Evolutionary conservation across 1,140 invertebrate species (phyloP), one percentile per base, ranked within the genome.

Genomic region (Batillaria attramentaria): DNA sequence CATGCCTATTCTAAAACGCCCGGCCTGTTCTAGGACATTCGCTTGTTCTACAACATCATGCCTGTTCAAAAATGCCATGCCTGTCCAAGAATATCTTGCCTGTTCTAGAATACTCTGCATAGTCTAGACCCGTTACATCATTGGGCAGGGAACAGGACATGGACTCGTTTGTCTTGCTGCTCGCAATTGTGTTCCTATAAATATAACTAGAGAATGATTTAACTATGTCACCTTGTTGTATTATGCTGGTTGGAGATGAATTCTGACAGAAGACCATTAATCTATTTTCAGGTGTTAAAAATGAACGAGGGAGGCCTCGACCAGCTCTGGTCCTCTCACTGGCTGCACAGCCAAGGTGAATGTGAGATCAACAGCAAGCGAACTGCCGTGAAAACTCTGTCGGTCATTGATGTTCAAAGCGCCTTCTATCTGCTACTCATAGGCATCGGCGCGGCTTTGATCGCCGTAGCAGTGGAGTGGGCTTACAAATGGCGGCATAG

Each of bases 251-350:
- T 50, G 16, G n/a, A 16, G n/a, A 54, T 54, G 46, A 16, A n/a
- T 16, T 18, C 1, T 54, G n/a, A n/a, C 1, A 50, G 24, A 24
- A 50, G 10, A 24, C 24, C 10, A 50, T 50, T 13, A 50, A 50
- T 50, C 10, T 50, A 24, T 69, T 10, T 42, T 5, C 66, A 2
- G 41, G 3, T 41, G 18, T 42, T 70, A 2, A 39, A 70, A 42
- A 70, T 70, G 68, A 70, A 70, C 68, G 68, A 70, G 35, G 68
- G 68, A 5, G 68, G 68, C 4, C 68, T 70, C 24, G 42, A 70
- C 68, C 33, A 37, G 20, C 68, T 70, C 39, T 70, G 68, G 68
- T 24, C 68, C 41, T 46, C 41, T 28, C 39, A 46, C 10, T 70
- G 68, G 68, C 50, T 39, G 68, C 8, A 24, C 31, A 46, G 18